Evolutionary conservation across 2,113 vertebrate genomes (phyloP), one percentile per base, ranked within the genome.

Genomic region (Orthonyx spaldingii): DNA sequence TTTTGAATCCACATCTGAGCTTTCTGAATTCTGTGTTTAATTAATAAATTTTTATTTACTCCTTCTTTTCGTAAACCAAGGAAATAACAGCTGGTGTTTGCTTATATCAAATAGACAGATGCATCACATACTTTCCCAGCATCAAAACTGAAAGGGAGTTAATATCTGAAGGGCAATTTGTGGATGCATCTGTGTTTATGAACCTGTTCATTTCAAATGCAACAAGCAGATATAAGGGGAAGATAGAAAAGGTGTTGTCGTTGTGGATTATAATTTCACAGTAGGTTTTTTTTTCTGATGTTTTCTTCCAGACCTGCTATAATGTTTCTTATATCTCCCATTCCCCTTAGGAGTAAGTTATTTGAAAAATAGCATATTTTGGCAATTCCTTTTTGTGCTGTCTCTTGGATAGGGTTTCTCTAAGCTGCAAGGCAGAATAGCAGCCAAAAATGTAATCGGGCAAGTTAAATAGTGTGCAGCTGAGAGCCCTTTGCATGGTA

Each of bases 51-150:
- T 79, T 57, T 75, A 56, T 90, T 91, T 91, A 41, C 42, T 93
- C 46, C 4, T 75, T 30, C 79, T 87, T 89, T 13, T 89, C 0
- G 1, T 47, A 92, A 96, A 72, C 63, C 30, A 76, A 92, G 60
- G 84, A 93, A 95, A 50, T 91, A 84, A 65, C 93, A 93, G 79
- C 84, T 96, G 84, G 27, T 83, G 91, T 89, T 93, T 83, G 60
- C 55, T 87, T 90, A 87, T 85, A 32, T 82, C 68, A 84, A 64
- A 72, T 64, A 81, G 70, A 89, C 55, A 83, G 20, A 85, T 37
- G 66, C 14, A 59, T 46, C 42, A 64, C 39, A 7, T 90, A 46
- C 33, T 92, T 87, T 63, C 33, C 80, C 83, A 84, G 60, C 68
- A 80, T 84, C 64, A 87, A 52, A 96, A 90, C 64, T 74, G 64